Conservation (phyloP, 92 coral and sea anemone genomes). For the Zoanthus gigantus region DNA sequence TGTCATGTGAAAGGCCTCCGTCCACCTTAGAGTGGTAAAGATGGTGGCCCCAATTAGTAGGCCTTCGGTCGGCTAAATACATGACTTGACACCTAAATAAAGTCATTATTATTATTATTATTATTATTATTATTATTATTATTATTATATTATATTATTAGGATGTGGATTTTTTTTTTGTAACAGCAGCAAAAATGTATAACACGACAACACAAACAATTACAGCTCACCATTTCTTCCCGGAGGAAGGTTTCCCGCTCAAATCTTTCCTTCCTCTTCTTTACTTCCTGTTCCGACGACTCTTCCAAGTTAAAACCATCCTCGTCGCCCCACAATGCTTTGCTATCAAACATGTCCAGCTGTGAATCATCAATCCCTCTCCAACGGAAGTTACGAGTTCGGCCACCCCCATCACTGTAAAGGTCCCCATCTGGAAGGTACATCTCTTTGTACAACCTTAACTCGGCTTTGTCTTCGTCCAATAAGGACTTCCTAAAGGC, state of each 20-base stretch:
- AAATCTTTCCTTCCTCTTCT: slow-evolving; percentile 91
- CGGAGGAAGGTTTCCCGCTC: slow-evolving; percentile 91
- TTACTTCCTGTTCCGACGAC: slow-evolving; percentile 84
- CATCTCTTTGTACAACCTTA: slow-evolving; percentile 89
- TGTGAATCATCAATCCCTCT: slow-evolving; percentile 92
- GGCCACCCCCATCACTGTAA: slow-evolving; percentile 87
- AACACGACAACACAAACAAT: not conserved
- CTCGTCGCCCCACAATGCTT: slow-evolving; percentile 95
- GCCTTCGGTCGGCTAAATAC: too few species aligned
- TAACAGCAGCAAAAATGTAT: too few species aligned
- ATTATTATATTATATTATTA: too few species aligned
- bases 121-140: too few species aligned
- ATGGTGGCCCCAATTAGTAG: too few species aligned
- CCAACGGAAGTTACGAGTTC: slow-evolving; percentile 95
- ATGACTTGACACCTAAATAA: too few species aligned
- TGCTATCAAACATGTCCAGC: slow-evolving; percentile 80
- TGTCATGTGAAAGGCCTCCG: too few species aligned
- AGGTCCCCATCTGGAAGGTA: slow-evolving; percentile 97
- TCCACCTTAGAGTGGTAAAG: too few species aligned
- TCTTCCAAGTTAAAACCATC: slow-evolving; percentile 76
- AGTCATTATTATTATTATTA: too few species aligned
- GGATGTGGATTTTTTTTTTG: too few species aligned
- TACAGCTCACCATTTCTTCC: slow-evolving; percentile 83
- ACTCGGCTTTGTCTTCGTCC: slow-evolving; percentile 94
- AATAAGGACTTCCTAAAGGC: slow-evolving; percentile 78